A percentile compares a stretch with the other conserved stretches of the same genome.
These are phyloP conservation scores for Chelonus insularis DNA, from an alignment of 1,140 invertebrate species.

Conservation along the genomic window DNA sequence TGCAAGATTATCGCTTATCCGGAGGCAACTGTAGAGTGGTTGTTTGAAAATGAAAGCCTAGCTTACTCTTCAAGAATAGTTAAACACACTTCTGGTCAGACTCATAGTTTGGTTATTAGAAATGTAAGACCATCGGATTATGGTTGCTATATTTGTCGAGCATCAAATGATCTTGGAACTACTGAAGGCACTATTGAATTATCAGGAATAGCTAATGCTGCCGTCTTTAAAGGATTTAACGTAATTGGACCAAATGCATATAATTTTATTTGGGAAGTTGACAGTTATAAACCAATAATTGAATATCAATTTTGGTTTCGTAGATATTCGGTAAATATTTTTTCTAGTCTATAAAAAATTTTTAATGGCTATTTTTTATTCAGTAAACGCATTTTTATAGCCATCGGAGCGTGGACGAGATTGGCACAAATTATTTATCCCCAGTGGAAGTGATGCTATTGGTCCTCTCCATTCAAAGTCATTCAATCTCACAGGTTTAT, in stretches of 20 bases:
- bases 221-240: constrained; percentile 63
- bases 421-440: constrained; percentile 72
- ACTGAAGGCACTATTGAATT: constrained; percentile 62
- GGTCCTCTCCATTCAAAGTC: constrained; percentile 70
- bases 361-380: no score
- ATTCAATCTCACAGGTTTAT: constrained; percentile 69
- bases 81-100: constrained; percentile 61
- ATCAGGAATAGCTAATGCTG: constrained; percentile 65
- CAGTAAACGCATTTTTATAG: constrained; percentile 4
- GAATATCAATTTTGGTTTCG: constrained; percentile 73
- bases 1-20: constrained; percentile 72
- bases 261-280: constrained; percentile 76
- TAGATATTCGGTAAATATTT: constrained; percentile 48
- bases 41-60: constrained; percentile 58
- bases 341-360: no score
- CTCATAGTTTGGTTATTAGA: constrained; percentile 70
- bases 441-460: constrained; percentile 61
- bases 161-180: constrained; percentile 71
- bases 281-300: constrained; percentile 73
- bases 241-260: constrained; percentile 58
- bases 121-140: constrained; percentile 72
- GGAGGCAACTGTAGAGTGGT: constrained; percentile 64
- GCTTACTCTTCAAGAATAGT: constrained; percentile 64
- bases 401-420: constrained; percentile 46
- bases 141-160: constrained; percentile 76